Evolutionary conservation across 1,140 invertebrate species (phyloP).

Genomic region (Sycophaga agraensis): DNA sequence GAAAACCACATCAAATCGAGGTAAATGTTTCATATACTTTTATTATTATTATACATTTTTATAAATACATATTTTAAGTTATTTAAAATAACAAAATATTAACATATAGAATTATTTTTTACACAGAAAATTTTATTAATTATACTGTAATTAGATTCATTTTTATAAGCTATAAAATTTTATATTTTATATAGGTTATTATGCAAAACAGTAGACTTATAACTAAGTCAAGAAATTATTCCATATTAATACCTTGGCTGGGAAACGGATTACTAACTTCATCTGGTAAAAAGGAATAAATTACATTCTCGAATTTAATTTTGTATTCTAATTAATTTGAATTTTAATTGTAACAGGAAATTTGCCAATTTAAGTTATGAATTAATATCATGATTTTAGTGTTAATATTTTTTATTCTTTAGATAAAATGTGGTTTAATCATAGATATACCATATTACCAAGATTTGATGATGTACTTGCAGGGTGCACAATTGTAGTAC

Average conservation of each 20-base stretch:
- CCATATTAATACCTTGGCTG: constrained; percentile 67
- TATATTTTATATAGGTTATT: constrained; percentile 37
- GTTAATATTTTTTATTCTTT: background rate
- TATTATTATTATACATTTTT: background rate
- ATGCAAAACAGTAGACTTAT: constrained; percentile 57
- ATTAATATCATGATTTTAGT: no score
- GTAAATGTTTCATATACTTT: constrained; percentile 22
- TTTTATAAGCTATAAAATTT: background rate
- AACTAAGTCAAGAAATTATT: constrained; percentile 67
- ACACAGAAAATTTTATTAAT: background rate
- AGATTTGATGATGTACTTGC: constrained; percentile 83
- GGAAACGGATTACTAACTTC: constrained; percentile 68
- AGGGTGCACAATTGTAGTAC: constrained; percentile 73
- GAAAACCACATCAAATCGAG: constrained; percentile 41
- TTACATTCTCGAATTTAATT: background rate
- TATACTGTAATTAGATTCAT: background rate
- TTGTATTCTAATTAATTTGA: no score
- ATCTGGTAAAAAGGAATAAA: constrained; percentile 51
- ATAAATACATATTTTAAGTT: background rate
- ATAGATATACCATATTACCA: constrained; percentile 80
- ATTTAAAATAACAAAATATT: background rate
- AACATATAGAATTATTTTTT: background rate
- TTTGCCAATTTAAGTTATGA: no score
- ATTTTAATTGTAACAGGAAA: no score
- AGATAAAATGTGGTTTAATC: constrained; percentile 75